Evolutionary conservation across 1,140 invertebrate species (phyloP), one percentile per base, ranked within the genome.

Genomic region (Paralvinella palmiformis): DNA sequence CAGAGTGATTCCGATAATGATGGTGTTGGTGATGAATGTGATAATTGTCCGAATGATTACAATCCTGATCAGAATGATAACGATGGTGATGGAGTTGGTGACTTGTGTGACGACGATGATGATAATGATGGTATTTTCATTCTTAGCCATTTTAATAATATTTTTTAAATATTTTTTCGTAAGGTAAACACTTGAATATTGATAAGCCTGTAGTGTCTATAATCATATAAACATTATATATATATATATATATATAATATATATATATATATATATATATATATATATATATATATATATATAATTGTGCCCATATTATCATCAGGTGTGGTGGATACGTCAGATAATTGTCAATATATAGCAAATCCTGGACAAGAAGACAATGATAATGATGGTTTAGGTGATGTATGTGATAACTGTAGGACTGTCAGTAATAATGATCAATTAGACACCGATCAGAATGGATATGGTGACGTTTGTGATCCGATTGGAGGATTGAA

Each of bases 401-500:
- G 71, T 10, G 66, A 72, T 63, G 64, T 56, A 0, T 72, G 71
- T 64, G 71, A 72, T 50, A 70, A 67, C 32, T 72, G 71, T 48
- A 61, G 55, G 10, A 52, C 3, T n/a, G 62, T 58, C 24, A 27
- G 20, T 29, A 35, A 61, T 37, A 29, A 3, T 6, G 52, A 29
- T 24, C 5, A 60, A 24, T 68, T 57, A 10, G 79, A 81, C 64
- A 74, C 75, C 0, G 79, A 81, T 52, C 45, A 41, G 0, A 78
- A 81, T 59, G 73, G 73, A 0, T 1, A 58, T 0, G 72, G 71
- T 2, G 72, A 75, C 59, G 67, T 35, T 27, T 75, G 73, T 68
- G 92, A 95, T 27, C 29, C 24, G 10, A 17, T 53, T 7, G 50
- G 24, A 7, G 50, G 13, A 13, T 13, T 22, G 22, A 53, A 53